Base-by-base conservation (phyloP, 2,888 invertebrate genomes). In the Baccha elongata region DNA sequence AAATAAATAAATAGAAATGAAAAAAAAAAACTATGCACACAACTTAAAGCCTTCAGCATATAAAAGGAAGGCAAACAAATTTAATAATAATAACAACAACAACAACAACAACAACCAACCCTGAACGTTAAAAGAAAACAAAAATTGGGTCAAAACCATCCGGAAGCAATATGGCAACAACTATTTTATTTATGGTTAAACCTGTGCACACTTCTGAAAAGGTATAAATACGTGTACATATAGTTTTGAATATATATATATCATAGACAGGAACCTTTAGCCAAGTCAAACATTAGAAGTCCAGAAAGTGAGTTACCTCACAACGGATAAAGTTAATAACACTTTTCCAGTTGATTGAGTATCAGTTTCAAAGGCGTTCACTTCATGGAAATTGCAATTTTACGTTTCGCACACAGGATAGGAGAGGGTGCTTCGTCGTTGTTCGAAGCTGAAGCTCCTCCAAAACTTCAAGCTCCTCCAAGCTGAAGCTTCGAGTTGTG, bases 311-410 rank as follows among this genome's bases (percentile, higher is more conserved):
- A 55, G 37, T 40, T 32, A 81, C 60, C 60, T 60, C 26, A 46
- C 55, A 64, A 73, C 72, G 83, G 72, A 83, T 83, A 78, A 76
- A 83, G 72, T 83, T 83, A 83, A 83, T 83, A 83, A 83, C 78
- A 83, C 83, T 83, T 83, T 83, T 83, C 83, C 83, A 83, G 48
- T 73, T 83, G 78, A 83, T 78, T 83, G 78, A 73, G 83, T 78
- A 83, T 78, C 83, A 73, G 72, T 78, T 78, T 83, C 78, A 78
- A 78, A 78, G 78, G 72, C 83, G 67, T 78, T 83, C 68, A 52
- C 65, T 60, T 60, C 67, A 78, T 83, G 83, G 78, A 83, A 78
- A 83, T 76, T 73, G 72, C 83, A 83, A 83, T 78, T 83, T 72
- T 73, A 72, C 83, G 60, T 50, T 64, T 50, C 81, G 48, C 46